Evolutionary conservation across 2,797 vertebrate genomes (phyloP).

Genomic region (Sebastes hopkinsi): DNA sequence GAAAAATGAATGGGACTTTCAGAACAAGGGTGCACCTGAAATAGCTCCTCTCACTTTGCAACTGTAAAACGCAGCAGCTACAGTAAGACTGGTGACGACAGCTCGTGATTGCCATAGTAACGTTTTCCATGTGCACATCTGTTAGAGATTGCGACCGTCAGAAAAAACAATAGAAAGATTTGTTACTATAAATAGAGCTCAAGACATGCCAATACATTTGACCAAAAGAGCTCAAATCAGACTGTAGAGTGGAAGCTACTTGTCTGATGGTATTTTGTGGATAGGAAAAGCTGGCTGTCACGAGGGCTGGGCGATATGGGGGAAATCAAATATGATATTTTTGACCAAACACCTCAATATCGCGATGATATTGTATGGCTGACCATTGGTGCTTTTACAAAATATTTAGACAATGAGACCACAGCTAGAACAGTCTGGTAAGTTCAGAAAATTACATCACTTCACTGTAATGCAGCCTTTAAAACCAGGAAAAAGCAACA

Average conservation of each 20-base stretch:
- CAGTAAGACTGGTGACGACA: neutral
- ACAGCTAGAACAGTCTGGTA: too few species aligned
- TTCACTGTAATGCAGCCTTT: too few species aligned
- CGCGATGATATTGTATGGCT: too few species aligned
- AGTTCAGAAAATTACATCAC: too few species aligned
- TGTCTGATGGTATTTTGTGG: neutral
- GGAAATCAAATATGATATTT: too few species aligned
- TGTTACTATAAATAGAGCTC: slow-evolving; percentile 6
- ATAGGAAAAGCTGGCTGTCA: too few species aligned
- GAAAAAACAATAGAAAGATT: neutral
- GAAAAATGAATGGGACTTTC: neutral
- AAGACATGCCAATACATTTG: neutral
- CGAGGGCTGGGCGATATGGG: too few species aligned
- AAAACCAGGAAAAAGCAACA: too few species aligned
- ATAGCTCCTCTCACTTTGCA: neutral
- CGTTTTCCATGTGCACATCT: neutral
- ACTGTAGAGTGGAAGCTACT: neutral
- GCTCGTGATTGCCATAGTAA: neutral
- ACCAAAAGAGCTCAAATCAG: neutral
- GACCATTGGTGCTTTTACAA: too few species aligned
- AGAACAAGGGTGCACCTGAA: neutral
- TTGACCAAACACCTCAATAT: too few species aligned
- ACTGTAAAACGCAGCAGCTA: neutral
- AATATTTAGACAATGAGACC: too few species aligned
- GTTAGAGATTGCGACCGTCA: neutral